Evolutionary conservation across 1,140 invertebrate genomes (phyloP).

Genomic region (Lerema accius): DNA sequence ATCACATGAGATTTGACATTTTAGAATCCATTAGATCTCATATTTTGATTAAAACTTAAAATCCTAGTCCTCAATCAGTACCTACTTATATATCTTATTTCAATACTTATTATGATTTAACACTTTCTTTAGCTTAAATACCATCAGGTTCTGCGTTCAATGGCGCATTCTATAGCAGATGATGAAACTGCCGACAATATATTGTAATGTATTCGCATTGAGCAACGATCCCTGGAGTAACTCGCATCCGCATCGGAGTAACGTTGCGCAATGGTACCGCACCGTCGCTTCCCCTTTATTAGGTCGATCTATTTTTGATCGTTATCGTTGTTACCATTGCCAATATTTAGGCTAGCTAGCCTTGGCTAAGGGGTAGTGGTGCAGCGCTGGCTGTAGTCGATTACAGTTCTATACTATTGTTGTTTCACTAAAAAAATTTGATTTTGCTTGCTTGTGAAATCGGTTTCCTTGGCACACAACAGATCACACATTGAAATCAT

Average conservation of each 20-base stretch:
- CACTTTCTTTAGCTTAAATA: background rate
- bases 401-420: no score
- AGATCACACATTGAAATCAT: no score
- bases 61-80: no score
- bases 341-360: slow-evolving; percentile 52
- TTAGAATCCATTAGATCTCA: no score
- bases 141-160: background rate
- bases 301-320: slow-evolving; percentile 61
- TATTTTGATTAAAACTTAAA: no score
- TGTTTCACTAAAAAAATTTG: no score
- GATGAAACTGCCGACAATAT: slow-evolving; percentile 24
- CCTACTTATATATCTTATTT: no score
- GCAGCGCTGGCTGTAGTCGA: no score
- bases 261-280: slow-evolving; percentile 54
- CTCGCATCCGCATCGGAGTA: slow-evolving; percentile 52
- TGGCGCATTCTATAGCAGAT: slow-evolving; percentile 12
- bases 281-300: slow-evolving; percentile 59
- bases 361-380: slow-evolving; percentile 13
- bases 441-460: no score
- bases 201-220: slow-evolving; percentile 44
- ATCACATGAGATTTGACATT: no score
- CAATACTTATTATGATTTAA: no score
- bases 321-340: slow-evolving; percentile 52
- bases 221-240: slow-evolving; percentile 50
- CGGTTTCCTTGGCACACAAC: no score